Evolutionary conservation across 92 coral and sea anemone genomes (phyloP).

Genomic region (Siderastrea radians): DNA sequence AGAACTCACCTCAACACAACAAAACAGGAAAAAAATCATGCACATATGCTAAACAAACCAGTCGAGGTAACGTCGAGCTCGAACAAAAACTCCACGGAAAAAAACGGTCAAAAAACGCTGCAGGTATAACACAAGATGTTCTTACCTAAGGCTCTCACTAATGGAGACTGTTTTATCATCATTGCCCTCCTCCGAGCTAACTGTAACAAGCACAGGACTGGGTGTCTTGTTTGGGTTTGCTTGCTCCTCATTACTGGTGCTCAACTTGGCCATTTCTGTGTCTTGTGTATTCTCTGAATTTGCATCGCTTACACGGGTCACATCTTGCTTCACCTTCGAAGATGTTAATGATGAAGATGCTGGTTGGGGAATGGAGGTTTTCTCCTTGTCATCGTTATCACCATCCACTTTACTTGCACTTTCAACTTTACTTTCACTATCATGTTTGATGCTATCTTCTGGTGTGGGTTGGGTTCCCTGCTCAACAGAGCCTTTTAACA

Average conservation of each 20-base stretch:
- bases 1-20: too few relatives aligned
- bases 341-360: neutral
- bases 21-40: too few relatives aligned
- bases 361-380: neutral
- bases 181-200: slow-evolving; percentile 65
- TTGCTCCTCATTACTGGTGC: slow-evolving; percentile 10
- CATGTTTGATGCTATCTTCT: neutral
- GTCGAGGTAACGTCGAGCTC: too few relatives aligned
- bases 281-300: neutral
- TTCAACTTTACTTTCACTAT: neutral
- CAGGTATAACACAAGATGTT: too few relatives aligned
- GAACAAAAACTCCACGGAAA: too few relatives aligned
- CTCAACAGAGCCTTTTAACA: neutral
- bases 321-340: slow-evolving; percentile 13
- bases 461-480: neutral
- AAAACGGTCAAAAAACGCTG: too few relatives aligned
- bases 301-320: neutral
- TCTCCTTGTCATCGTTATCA: slow-evolving; percentile 8
- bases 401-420: slow-evolving; percentile 7
- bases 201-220: slow-evolving; percentile 82
- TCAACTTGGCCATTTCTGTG: neutral
- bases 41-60: too few relatives aligned
- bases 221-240: slow-evolving; percentile 15
- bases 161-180: slow-evolving; percentile 74
- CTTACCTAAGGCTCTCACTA: slow-evolving; percentile 95